Base-by-base conservation (phyloP, 2,888 invertebrate species). In the Ariolimax columbianus region DNA sequence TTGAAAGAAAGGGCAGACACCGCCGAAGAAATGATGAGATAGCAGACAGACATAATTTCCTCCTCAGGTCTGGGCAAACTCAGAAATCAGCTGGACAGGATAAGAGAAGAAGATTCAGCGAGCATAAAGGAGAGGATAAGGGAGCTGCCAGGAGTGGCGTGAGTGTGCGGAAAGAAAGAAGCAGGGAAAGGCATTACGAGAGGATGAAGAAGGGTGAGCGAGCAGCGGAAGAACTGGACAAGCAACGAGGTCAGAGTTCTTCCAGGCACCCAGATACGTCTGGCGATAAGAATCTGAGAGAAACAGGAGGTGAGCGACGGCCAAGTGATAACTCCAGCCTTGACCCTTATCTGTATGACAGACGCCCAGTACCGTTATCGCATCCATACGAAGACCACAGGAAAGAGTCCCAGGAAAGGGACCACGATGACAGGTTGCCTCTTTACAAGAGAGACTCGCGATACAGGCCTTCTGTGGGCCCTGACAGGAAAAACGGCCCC, bases 1-100 rank as follows among this genome's bases (percentile, higher is more conserved):
- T 81, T 7, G 82, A 81, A 26, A 75, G 85, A 40, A 81, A 77
- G 30, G 40, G 47, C 43, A 77, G 77, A 43, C 51, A 33, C 0
- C 26, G 40, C n/a, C 40, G 26, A 1, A 26, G 43, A 43, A 51
- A 78, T 38, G 55, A 63, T 43, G 43, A 63, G 17, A 30, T 14
- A 4, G 9, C 17, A 26, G 55, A 59, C 51, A 83, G 51, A 51
- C 19, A 36, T 3, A 47, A 75, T n/a, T 6, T 9, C 72, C n/a
- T n/a, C n/a, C n/a, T n/a, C n/a, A 38, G 40, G n/a, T 59, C 43
- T 59, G 43, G 43, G 19, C 33, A 68, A 17, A 14, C 30, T 9
- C 38, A 30, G 17, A 33, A 55, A 63, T 33, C 6, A 19, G 30
- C 47, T 30, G 23, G 36, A 1, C 4, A 11, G 36, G 36, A 51